These are phyloP conservation scores for Mus musculus DNA, from an alignment of 2,113 vertebrate genomes.

Conservation along the genomic window GRCm39 chr6:53360001-53360500, in stretches of 20 bases:
- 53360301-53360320: slow-evolving; percentile 40
- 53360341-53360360: not conserved
- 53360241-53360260: slow-evolving; percentile 82
- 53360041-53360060: slow-evolving; percentile 38
- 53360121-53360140: not conserved
- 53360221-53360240: slow-evolving; percentile 80
- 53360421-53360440: not conserved
- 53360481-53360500: not conserved
- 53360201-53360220: slow-evolving; percentile 73
- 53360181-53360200: slow-evolving; percentile 75
- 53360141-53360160: not conserved
- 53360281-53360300: slow-evolving; percentile 61
- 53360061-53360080: not conserved
- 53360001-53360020: not conserved
- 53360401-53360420: not conserved
- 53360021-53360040: not conserved
- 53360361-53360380: not conserved
- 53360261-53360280: slow-evolving; percentile 73
- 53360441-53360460: not conserved
- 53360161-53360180: slow-evolving; percentile 76
- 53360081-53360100: slow-evolving; percentile 14
- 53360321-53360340: not conserved
- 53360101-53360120: not conserved
- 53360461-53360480: not conserved
- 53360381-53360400: not conserved